Conservation (phyloP, 2,888 invertebrate species). For the Noctua pronuba region DNA sequence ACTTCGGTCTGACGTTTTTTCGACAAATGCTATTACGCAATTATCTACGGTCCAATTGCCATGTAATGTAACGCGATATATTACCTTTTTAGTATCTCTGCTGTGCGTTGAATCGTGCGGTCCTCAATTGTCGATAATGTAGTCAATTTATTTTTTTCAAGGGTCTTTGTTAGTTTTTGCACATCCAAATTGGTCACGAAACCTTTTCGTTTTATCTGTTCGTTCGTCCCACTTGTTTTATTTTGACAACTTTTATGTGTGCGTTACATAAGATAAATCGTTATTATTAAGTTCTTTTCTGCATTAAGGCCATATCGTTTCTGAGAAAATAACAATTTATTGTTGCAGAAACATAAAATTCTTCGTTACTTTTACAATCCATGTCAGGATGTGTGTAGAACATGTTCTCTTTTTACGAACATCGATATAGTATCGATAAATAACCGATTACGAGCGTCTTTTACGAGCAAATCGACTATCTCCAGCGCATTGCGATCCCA, state of each 20-base stretch:
- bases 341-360: conserved; percentile 59
- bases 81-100: conserved; percentile 42
- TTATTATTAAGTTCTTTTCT: conserved; percentile 32
- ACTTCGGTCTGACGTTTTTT: conserved; percentile 73
- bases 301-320: conserved; percentile 37
- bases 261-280: conserved; percentile 13
- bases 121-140: conserved; percentile 31
- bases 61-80: conserved; percentile 61
- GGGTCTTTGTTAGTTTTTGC: conserved; percentile 39
- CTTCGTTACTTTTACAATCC: conserved; percentile 53
- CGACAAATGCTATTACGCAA: conserved; percentile 75
- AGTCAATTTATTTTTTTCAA: conserved; percentile 32
- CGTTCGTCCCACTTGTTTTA: conserved; percentile 21
- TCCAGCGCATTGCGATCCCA: conserved; percentile 67
- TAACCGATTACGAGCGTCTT: conserved; percentile 68
- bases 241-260: conserved; percentile 35
- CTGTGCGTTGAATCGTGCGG: conserved; percentile 36
- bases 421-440: conserved; percentile 67
- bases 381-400: conserved; percentile 57
- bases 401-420: conserved; percentile 63
- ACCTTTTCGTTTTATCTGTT: conserved; percentile 26
- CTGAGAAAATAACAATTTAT: conserved; percentile 55
- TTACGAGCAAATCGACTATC: conserved; percentile 73
- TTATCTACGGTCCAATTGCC: conserved; percentile 67
- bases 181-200: conserved; percentile 29